Evolutionary conservation across 2,888 invertebrate genomes (phyloP).

Genomic region (Trissolcus japonicus): DNA sequence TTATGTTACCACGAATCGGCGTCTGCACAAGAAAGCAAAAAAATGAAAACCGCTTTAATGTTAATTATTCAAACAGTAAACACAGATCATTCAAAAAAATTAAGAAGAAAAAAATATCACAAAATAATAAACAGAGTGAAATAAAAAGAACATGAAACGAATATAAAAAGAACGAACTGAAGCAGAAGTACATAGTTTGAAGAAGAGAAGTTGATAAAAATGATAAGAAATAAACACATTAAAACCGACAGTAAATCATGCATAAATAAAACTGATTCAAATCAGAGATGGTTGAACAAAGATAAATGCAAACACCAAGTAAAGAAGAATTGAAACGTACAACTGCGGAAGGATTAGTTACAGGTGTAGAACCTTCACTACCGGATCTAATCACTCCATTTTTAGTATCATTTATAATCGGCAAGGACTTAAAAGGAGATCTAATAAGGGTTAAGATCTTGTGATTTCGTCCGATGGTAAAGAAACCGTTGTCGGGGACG

Average conservation of each 20-base stretch:
- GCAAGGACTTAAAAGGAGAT: conserved; percentile 73
- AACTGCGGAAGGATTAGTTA: conserved; percentile 66
- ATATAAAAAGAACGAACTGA: too few relatives aligned
- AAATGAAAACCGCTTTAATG: too few relatives aligned
- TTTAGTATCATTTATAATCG: conserved; percentile 70
- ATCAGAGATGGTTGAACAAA: neutral
- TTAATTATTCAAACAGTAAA: too few relatives aligned
- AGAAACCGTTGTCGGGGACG: conserved; percentile 71
- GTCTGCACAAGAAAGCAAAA: conserved; percentile 60
- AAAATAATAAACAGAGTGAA: too few relatives aligned
- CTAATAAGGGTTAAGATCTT: conserved; percentile 70
- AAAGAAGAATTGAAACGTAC: conserved; percentile 65
- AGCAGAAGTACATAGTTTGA: too few relatives aligned
- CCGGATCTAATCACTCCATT: conserved; percentile 71
- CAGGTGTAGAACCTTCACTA: conserved; percentile 70
- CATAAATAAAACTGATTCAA: too few relatives aligned
- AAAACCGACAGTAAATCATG: too few relatives aligned
- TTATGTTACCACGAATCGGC: conserved; percentile 68
- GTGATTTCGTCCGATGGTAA: conserved; percentile 72
- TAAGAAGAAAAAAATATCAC: too few relatives aligned
- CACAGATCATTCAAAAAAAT: too few relatives aligned
- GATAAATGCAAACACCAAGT: neutral
- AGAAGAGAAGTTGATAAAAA: too few relatives aligned
- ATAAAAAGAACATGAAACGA: too few relatives aligned
- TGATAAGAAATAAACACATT: too few relatives aligned